These are phyloP conservation scores for Gila orcuttii DNA, from an alignment of 2,113 vertebrate species.

Conservation along the genomic window DNA sequence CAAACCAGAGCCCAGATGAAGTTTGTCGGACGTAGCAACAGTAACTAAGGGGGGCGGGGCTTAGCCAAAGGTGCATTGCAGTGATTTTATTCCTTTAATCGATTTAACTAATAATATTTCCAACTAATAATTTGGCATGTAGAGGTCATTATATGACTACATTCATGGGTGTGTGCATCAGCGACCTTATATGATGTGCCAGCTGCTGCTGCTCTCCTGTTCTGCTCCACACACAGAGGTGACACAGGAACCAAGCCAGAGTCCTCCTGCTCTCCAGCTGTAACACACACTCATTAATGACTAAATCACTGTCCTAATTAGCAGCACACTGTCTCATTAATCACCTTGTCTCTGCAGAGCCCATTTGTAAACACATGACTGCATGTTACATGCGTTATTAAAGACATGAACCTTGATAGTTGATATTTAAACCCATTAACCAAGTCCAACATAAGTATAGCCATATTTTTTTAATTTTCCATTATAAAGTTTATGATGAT, in stretches of 20 bases:
- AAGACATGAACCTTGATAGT: not conserved
- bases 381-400: not conserved
- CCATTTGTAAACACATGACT: not conserved
- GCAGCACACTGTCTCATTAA: conserved; percentile 2
- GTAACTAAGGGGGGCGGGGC: too few relatives aligned
- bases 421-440: not conserved
- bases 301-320: conserved; percentile 20
- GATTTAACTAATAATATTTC: not conserved
- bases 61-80: too few relatives aligned
- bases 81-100: too few relatives aligned
- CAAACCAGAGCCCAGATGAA: too few relatives aligned
- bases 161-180: not conserved
- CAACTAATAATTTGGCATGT: not conserved
- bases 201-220: not conserved
- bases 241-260: not conserved
- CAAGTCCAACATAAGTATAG: not conserved
- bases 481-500: too few relatives aligned
- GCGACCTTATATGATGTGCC: not conserved
- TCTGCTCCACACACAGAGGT: not conserved
- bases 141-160: not conserved
- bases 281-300: conserved; percentile 27
- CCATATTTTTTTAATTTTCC: too few relatives aligned
- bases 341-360: conserved; percentile 8
- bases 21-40: too few relatives aligned
- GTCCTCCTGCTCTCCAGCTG: conserved; percentile 2